Conservation (phyloP, 2,797 vertebrate genomes). For the Malacoctenus gilli region DNA sequence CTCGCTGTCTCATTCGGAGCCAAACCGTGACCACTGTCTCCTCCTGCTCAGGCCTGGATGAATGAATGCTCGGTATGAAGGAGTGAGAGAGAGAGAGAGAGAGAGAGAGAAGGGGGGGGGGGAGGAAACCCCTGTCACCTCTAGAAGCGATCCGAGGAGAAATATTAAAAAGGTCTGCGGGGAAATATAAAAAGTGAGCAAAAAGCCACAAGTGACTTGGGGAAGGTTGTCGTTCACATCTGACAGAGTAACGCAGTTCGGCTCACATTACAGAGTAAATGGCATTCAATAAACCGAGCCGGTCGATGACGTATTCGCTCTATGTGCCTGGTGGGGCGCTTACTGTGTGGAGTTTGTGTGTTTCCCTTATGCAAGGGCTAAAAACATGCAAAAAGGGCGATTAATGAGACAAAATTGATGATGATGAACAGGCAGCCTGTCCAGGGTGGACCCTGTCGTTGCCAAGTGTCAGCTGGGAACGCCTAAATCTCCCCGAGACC, state of each 20-base stretch:
- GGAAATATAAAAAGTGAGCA: conserved; percentile 57
- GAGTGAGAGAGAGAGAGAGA: conserved; percentile 48
- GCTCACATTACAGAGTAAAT: conserved; percentile 69
- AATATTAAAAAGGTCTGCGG: conserved; percentile 51
- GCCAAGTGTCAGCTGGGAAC: no score
- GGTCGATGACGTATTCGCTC: conserved; percentile 28
- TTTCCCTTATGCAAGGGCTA: no score
- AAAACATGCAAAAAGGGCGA: no score
- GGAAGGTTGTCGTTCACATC: conserved; percentile 66
- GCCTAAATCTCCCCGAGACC: no score
- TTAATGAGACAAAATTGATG: no score
- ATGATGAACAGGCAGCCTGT: no score
- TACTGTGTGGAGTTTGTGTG: no score
- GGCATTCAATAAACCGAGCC: conserved; percentile 46
- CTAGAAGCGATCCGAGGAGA: conserved; percentile 37
- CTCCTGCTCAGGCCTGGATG: conserved; percentile 53
- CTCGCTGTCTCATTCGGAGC: conserved; percentile 36
- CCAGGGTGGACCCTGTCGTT: no score
- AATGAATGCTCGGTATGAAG: conserved; percentile 55
- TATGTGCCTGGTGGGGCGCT: conserved; percentile 26
- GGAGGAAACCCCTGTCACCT: conserved; percentile 60
- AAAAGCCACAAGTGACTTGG: conserved; percentile 74
- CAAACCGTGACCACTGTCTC: conserved; percentile 68
- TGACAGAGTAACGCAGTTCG: conserved; percentile 64
- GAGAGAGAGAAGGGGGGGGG: conserved; percentile 43